Evolutionary conservation across 2,888 invertebrate genomes (phyloP), one percentile per base, ranked within the genome.

Genomic region (Muscina levida): DNA sequence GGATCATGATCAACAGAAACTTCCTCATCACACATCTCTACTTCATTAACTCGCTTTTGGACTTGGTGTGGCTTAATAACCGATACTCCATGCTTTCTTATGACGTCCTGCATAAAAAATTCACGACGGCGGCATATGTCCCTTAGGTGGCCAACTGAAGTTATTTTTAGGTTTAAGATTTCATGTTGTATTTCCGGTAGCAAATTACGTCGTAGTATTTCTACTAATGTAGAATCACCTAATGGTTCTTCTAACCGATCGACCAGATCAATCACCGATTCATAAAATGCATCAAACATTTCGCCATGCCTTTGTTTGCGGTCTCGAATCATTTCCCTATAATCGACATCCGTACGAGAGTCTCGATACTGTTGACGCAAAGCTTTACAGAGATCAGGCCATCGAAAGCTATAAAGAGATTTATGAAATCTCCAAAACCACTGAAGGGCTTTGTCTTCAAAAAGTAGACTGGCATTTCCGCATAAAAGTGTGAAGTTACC

Each of bases 311-410:
- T n/a, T n/a, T n/a, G n/a, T n/a, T n/a, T n/a, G n/a, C n/a, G n/a
- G n/a, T n/a, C n/a, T 1, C 68, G 26, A n/a, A 68, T 68, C n/a
- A 68, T 4, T 10, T 75, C 68, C 5, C 62, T 48, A n/a, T 62
- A 66, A 22, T 75, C 68, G 24, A 74, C 56, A 24, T 74, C 74
- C 1, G 67, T 59, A 6, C 67, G 19, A 0, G 67, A 59, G 1
- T 74, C 68, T 3, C 42, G 26, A 11, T 57, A 80, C 26, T 80
- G 68, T 1, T 66, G 51, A 8, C 57, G 46, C 13, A 78, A 31
- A 10, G 67, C 73, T 1, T 24, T 39, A 39, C 72, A 73, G 3
- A 74, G 66, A 2, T 26, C 53, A 39, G 6, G 10, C 72, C 72
- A 73, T 26, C 48, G 13, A 13, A 66, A 22, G 13, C n/a, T 15